Percentiles rank a stretch among this genome's conserved stretches.
phyloP scores from a whole-genome alignment of 2,797 vertebrate genomes.

The Pseudochirops cupreus region DNA sequence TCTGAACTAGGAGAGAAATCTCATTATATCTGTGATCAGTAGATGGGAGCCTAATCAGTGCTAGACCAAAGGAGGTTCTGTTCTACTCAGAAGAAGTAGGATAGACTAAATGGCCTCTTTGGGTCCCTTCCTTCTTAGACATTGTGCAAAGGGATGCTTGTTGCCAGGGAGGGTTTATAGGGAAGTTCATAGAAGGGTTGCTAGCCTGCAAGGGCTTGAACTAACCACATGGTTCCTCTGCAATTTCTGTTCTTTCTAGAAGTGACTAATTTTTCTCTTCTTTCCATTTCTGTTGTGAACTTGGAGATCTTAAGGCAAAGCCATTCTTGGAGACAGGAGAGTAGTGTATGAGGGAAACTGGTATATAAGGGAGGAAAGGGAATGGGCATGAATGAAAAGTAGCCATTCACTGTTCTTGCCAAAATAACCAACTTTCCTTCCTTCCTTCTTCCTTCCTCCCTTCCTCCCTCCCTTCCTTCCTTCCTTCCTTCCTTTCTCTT shows the following conservation, averaged over 20 bases:
- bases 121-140: background rate
- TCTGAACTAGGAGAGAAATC: background rate
- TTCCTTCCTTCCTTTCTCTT: conserved; percentile 25
- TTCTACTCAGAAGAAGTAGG: background rate
- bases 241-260: background rate
- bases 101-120: background rate
- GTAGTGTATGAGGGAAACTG: accelerated
- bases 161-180: background rate
- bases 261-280: background rate
- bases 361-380: background rate
- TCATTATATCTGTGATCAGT: background rate
- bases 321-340: background rate
- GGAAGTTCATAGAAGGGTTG: background rate
- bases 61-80: background rate
- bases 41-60: background rate
- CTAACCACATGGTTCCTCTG: background rate
- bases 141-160: background rate
- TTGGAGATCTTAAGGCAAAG: background rate
- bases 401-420: conserved; percentile 26
- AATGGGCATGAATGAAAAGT: background rate
- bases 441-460: background rate
- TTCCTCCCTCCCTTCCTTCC: background rate
- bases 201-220: background rate
- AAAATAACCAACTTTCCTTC: conserved; percentile 48
- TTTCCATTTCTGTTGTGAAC: conserved; percentile 1